Evolutionary conservation across 1,140 invertebrate species (phyloP), one percentile per base, ranked within the genome.

Genomic region (Drosophila saltans): DNA sequence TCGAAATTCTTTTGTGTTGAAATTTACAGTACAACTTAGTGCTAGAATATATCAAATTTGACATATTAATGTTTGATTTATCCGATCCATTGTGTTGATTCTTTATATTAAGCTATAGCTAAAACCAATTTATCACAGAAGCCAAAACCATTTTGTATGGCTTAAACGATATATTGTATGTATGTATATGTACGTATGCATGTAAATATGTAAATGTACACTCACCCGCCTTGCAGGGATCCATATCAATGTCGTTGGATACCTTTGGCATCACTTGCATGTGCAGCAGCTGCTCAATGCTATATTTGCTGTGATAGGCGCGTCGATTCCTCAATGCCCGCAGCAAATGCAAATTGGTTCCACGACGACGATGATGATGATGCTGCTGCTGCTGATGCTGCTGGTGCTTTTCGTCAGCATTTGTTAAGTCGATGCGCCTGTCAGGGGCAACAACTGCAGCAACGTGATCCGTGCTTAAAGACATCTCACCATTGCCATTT

Each of bases 141-240:
- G 36, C 63, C 26, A 65, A 73, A 64, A 65, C 80, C 72, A 70
- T 71, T 76, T 55, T 63, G 16, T 56, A 61, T 74, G 74, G 52
- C 62, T 62, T 58, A 41, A 8, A 24, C 41, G 24, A 40, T 66
- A 16, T 9, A 61, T 24, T 26, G 43, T 60, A 30, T 59, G 62
- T 60, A 59, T 33, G 43, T 55, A 56, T 55, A 52, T 66, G 52
- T 36, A 4, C 6, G 3, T 16, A 16, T 16, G 16, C 16, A 16
- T 16, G 16, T 16, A 16, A 16, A 30, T 30, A 30, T 30, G 28
- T 30, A 30, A 4, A 30, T 30, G 2, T 7, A 36, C 59, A 93
- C 94, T 96, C 93, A 97, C 96, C 96, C 86, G 96, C 95, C 94
- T 97, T 97, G 92, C 97, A 97, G 69, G 97, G 95, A 93, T 97